Base-by-base conservation (phyloP, 2,797 vertebrate genomes). In the Acanthurus tractus region DNA sequence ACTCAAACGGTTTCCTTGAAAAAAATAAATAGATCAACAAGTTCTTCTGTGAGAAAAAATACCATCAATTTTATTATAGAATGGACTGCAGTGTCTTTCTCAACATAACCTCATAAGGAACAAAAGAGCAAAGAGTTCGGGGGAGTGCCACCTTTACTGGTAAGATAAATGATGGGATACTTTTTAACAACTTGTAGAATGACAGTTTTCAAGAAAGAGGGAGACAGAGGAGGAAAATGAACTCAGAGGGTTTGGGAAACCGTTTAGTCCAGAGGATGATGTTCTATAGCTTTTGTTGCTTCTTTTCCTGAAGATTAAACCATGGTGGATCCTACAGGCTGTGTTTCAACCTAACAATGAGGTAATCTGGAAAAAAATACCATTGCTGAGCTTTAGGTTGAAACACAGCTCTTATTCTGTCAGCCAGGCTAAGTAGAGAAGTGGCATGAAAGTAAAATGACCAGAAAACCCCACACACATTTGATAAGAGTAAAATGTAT, bases 251-350 rank as follows among this genome's bases (percentile, higher is more conserved):
- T 13, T 25, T 17, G 40, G 46, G 50, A 81, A 75, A 69, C 66
- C 77, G 55, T 78, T 87, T 62, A 18, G 29, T 74, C 57, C 44
- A 11, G 25, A 66, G 65, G 65, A 38, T 40, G 71, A 40, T 52
- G n/a, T 22, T 29, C 54, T 68, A 22, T 34, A 66, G 62, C 45
- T 42, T 44, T 44, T 49, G 17, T 20, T 13, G 50, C 49, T 34
- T 23, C 34, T 40, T 79, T 78, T 74, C 79, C 79, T 85, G 42
- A 58, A 64, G 74, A 74, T 79, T 78, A 61, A 70, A 67, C 63
- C 48, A 45, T 54, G 68, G 76, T 14, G 77, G 84, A 74, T 64
- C 55, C 64, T n/a, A 34, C 44, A 20, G 71, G 81, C 63, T 78
- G 83, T 53, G 29, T 34, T 34, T 74, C 57, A 74, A 69, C 10